These are phyloP conservation scores for Agrochola circellaris DNA, from an alignment of 2,888 invertebrate genomes.

Conservation along the genomic window DNA sequence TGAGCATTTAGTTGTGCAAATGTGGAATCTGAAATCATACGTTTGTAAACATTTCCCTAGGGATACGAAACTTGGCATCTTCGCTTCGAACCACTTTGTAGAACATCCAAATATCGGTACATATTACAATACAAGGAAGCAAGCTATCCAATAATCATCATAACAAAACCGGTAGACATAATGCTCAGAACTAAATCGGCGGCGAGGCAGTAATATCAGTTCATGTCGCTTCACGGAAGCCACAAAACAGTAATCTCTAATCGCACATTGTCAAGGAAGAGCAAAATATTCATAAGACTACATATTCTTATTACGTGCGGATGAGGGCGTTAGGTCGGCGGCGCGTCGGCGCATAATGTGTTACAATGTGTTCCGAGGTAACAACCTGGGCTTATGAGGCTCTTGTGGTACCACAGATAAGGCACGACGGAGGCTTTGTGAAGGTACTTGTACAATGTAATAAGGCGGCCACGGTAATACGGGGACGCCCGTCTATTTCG, in stretches of 20 bases:
- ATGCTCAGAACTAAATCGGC: constrained; percentile 45
- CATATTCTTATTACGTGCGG: constrained; percentile 85
- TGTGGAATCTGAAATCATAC: not conserved
- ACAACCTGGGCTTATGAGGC: constrained; percentile 88
- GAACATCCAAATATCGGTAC: not conserved
- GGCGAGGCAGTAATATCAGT: constrained; percentile 60
- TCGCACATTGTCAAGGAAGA: constrained; percentile 77
- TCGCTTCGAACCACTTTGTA: not conserved
- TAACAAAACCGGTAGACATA: constrained; percentile 22
- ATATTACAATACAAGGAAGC: constrained; percentile 13
- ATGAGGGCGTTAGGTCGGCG: constrained; percentile 81
- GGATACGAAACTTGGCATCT: not conserved
- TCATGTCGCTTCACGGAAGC: constrained; percentile 63
- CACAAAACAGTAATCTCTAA: constrained; percentile 75
- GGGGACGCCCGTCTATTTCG: constrained; percentile 77
- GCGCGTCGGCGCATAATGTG: constrained; percentile 86
- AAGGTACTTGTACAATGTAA: constrained; percentile 85
- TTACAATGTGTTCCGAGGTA: constrained; percentile 88
- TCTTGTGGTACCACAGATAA: constrained; percentile 86
- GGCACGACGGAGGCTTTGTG: constrained; percentile 87
- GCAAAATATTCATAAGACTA: constrained; percentile 85
- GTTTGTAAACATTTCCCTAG: not conserved
- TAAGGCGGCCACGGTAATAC: constrained; percentile 83
- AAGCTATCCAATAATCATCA: constrained; percentile 10
- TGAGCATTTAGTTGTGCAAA: not conserved